These are phyloP conservation scores for Fundulus diaphanus DNA, from an alignment of 2,797 vertebrate species.

Conservation along the genomic window DNA sequence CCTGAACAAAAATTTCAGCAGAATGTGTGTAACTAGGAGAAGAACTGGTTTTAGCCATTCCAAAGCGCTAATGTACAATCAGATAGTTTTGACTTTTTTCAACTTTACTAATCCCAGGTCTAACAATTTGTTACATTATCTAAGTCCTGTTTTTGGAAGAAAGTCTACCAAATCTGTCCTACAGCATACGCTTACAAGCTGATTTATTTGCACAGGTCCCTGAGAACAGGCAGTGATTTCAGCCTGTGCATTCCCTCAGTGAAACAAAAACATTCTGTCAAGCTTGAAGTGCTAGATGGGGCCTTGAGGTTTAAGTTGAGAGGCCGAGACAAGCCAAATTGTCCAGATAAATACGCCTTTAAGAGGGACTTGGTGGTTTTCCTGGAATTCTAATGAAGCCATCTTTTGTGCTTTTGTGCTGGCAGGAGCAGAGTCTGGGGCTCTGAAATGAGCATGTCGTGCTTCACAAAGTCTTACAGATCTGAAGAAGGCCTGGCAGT, in stretches of 20 bases:
- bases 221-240: constrained; percentile 39
- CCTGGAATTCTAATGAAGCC: constrained; percentile 83
- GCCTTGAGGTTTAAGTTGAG: constrained; percentile 48
- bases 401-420: constrained; percentile 81
- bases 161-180: neutral
- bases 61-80: neutral
- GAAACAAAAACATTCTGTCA: constrained; percentile 64
- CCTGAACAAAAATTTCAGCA: neutral
- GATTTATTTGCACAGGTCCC: constrained; percentile 27
- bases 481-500: constrained; percentile 59
- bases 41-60: neutral
- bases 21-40: neutral
- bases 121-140: neutral
- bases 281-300: constrained; percentile 52
- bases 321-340: constrained; percentile 62
- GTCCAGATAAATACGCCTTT: constrained; percentile 73
- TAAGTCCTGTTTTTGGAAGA: constrained; percentile 1
- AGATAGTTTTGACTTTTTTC: neutral
- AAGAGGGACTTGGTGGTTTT: constrained; percentile 59
- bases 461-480: constrained; percentile 67
- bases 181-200: neutral
- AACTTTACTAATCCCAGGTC: neutral
- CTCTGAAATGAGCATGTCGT: constrained; percentile 71
- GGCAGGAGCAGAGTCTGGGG: constrained; percentile 70
- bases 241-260: constrained; percentile 37